Percentiles rank a stretch among this genome's conserved stretches.
These are phyloP conservation scores for Xerus inauris DNA, from an alignment of 2,113 vertebrate species.

Conservation along the genomic window DNA sequence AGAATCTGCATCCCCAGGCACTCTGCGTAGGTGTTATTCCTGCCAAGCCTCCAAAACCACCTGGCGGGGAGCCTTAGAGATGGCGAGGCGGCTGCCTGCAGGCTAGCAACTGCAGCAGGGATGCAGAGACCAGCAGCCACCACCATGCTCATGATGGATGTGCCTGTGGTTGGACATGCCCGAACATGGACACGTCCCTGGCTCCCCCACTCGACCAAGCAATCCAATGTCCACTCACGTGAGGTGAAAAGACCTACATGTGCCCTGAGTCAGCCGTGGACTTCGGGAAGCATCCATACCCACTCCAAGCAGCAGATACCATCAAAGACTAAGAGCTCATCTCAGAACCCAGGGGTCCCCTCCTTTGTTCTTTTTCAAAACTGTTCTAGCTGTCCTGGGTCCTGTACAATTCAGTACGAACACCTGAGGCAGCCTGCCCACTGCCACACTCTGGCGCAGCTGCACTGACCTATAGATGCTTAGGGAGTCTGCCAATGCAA, in stretches of 20 bases:
- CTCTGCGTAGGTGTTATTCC: not conserved
- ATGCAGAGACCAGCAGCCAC: too few species aligned
- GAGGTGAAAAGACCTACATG: not conserved
- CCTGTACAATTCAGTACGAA: not conserved
- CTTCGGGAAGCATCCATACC: rapidly evolving
- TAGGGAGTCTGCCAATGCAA: not conserved
- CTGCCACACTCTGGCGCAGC: too few species aligned
- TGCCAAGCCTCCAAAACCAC: not conserved
- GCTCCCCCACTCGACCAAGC: not conserved
- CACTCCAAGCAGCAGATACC: not conserved
- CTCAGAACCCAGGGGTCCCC: not conserved
- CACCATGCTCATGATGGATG: rapidly evolving
- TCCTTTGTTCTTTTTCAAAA: not conserved
- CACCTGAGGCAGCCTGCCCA: not conserved
- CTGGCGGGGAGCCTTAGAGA: not conserved
- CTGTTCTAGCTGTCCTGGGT: not conserved
- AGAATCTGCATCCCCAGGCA: rapidly evolving
- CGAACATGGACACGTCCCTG: too few species aligned
- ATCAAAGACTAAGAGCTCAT: not conserved
- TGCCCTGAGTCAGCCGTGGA: not conserved
- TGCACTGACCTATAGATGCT: rapidly evolving
- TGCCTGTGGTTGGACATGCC: too few species aligned
- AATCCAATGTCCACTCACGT: not conserved
- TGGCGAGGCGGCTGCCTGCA: not conserved
- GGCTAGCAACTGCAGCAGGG: not conserved